Conservation (phyloP, 2,888 invertebrate genomes). For the Sisyra terminalis region DNA sequence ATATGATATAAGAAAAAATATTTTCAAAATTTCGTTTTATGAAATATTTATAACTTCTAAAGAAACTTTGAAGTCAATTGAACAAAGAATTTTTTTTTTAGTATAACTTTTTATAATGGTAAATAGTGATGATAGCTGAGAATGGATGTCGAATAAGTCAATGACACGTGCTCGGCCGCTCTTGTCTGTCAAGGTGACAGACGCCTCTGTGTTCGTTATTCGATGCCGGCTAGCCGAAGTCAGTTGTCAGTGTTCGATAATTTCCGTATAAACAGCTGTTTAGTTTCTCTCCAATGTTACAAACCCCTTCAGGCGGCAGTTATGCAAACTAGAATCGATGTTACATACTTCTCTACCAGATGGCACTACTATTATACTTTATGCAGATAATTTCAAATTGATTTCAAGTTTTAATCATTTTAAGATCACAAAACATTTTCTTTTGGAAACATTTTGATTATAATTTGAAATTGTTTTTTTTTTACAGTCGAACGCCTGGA, state of each 20-base stretch:
- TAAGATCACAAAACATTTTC: too few relatives aligned
- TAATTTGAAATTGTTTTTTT: too few relatives aligned
- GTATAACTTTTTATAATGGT: background rate
- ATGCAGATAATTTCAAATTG: too few relatives aligned
- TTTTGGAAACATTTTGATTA: background rate
- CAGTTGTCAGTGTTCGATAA: too few relatives aligned
- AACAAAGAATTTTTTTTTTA: background rate
- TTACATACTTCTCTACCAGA: too few relatives aligned
- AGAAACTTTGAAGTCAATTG: background rate
- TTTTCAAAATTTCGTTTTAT: background rate
- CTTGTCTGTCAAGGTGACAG: constrained; percentile 25
- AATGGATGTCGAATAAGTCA: constrained; percentile 21
- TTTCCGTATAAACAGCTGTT: too few relatives aligned
- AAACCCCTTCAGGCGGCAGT: too few relatives aligned
- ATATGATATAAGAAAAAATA: too few relatives aligned
- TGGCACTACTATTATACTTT: too few relatives aligned
- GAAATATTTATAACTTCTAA: background rate
- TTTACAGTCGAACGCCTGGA: constrained; percentile 67
- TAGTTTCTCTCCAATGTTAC: too few relatives aligned
- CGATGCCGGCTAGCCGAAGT: background rate
- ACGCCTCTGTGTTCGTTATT: constrained; percentile 1
- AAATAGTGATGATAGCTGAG: background rate
- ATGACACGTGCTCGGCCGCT: constrained; percentile 23
- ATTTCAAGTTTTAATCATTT: too few relatives aligned
- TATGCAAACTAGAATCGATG: too few relatives aligned